Base-by-base conservation (phyloP, 2,113 vertebrate species). In the Apodemus speciosus region DNA sequence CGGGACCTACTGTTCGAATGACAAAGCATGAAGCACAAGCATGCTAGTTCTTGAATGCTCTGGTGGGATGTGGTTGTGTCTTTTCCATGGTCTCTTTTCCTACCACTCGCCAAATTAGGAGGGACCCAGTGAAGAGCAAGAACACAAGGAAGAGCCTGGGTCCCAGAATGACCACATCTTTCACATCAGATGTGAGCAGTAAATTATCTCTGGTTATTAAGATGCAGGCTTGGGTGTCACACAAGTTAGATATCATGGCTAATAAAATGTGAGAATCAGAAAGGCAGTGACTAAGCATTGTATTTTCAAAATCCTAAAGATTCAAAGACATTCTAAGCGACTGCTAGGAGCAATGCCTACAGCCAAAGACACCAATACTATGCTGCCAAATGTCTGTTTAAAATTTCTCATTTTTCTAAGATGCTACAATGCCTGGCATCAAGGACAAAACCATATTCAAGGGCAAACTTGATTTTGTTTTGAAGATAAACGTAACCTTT, bases 321-420 rank as follows among this genome's bases (percentile, higher is more conserved):
- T 32, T 40, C 75, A 86, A 88, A 13, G 15, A 9, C 0, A 3
- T n/a, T 38, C 56, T 18, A 64, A 58, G n/a, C 9, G 40, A 75
- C 30, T 56, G 2, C 51, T 68, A 14, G 49, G 18, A 91, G 62
- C 27, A 14, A 72, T 51, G n/a, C 81, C 32, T 35, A 6, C 8
- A 56, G n/a, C 27, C 38, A 30, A 53, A 11, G 13, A 43, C 58
- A n/a, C 13, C 21, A 16, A 62, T 32, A 53, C 21, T 20, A 9
- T 27, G 62, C 38, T 11, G 27, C 6, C 66, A 13, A 69, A 53
- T 81, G n/a, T 27, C 9, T 84, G 30, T 46, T 38, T 53, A 6
- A 49, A 81, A 90, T 51, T 56, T 88, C 46, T 69, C 49, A 69
- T 15, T 93, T 86, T 96, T n/a, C 40, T 68, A 85, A 62, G 30